Percentiles rank a stretch among this genome's conserved stretches.
These are phyloP conservation scores for Argentina silus DNA, from an alignment of 2,797 vertebrate species.

Conservation along the genomic window DNA sequence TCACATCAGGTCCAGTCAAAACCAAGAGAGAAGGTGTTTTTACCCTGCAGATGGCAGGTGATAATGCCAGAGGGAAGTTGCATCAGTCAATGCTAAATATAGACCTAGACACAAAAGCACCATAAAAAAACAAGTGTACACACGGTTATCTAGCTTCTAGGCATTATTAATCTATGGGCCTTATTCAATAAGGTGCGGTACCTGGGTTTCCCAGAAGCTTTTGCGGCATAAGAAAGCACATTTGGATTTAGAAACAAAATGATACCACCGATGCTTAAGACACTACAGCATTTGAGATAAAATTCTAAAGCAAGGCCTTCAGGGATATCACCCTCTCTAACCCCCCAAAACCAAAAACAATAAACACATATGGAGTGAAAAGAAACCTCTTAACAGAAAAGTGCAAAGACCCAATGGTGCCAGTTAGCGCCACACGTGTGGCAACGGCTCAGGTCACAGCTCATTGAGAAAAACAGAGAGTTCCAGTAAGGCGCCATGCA, in stretches of 20 bases:
- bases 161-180: no score
- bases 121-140: neutral
- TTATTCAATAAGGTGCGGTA: no score
- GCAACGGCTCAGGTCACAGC: slow-evolving; percentile 65
- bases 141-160: neutral
- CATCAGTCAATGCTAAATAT: slow-evolving; percentile 6
- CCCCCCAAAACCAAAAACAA: neutral
- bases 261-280: no score
- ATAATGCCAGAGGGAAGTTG: neutral
- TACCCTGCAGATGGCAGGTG: no score
- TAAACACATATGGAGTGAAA: neutral
- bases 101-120: neutral
- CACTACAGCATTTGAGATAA: no score
- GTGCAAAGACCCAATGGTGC: neutral
- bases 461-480: slow-evolving; percentile 73
- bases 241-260: no score
- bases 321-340: neutral
- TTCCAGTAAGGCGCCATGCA: slow-evolving; percentile 55
- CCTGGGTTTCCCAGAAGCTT: no score
- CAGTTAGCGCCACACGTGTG: slow-evolving; percentile 60
- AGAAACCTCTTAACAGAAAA: neutral
- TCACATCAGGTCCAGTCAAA: neutral
- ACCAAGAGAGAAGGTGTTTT: no score
- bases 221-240: no score
- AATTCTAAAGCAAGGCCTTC: neutral